phyloP scores from a whole-genome alignment of 2,113 vertebrate species.

The Orthochromis indermauri region DNA sequence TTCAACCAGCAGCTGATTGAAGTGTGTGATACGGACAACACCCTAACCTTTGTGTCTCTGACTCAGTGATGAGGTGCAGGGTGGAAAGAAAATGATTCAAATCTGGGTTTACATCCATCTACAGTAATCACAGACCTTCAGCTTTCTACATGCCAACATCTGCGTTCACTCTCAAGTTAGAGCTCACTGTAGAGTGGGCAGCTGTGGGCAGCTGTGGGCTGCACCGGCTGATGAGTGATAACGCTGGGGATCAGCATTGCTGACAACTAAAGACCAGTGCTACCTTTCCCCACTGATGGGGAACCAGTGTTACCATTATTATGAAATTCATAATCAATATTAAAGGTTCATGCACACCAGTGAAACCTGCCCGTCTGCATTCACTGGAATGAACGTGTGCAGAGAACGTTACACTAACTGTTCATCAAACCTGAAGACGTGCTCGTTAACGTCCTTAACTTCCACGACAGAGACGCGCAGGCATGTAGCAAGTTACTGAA shows the following conservation, averaged over 20 bases:
- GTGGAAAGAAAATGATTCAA: not conserved
- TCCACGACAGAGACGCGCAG: not conserved
- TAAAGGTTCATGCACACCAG: not conserved
- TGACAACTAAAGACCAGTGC: not conserved
- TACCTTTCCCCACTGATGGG: not conserved
- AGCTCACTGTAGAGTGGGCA: not conserved
- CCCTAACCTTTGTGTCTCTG: not conserved
- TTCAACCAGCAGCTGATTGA: not conserved
- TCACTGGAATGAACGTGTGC: not conserved
- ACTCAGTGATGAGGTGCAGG: not conserved
- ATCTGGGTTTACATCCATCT: not conserved
- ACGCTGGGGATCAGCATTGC: not conserved
- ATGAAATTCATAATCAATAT: not conserved
- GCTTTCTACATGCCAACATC: not conserved
- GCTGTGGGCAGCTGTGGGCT: no score
- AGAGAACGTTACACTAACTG: not conserved
- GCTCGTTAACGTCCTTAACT: not conserved
- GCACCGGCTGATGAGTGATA: not conserved
- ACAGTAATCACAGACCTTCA: not conserved
- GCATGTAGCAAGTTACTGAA: not conserved
- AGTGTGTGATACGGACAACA: not conserved
- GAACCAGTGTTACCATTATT: not conserved
- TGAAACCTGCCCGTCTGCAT: not conserved
- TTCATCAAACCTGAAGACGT: not conserved
- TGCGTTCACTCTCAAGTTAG: not conserved